phyloP scores from a whole-genome alignment of 2,797 vertebrate species.

The Chelon labrosus region DNA sequence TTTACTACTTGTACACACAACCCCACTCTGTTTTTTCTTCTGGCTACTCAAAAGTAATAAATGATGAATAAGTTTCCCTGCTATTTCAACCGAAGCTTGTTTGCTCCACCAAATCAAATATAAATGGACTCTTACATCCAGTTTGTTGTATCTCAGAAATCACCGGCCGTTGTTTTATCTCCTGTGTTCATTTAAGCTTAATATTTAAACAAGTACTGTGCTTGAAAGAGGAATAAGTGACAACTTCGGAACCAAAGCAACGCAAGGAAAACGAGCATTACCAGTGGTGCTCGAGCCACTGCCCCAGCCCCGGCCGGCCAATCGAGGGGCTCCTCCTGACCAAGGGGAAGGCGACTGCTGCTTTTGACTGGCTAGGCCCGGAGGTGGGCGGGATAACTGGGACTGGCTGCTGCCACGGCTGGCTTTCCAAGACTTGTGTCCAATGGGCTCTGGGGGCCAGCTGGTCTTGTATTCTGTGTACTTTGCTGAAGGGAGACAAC shows the following conservation, averaged over 20 bases:
- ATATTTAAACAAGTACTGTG: constrained; percentile 24
- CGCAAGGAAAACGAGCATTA: constrained; percentile 69
- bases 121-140: constrained; percentile 15
- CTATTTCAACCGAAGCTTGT: constrained; percentile 1
- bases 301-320: constrained; percentile 91
- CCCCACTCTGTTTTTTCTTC: constrained; percentile 56
- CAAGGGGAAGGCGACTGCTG: constrained; percentile 92
- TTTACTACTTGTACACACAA: constrained; percentile 56
- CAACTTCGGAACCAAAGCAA: constrained; percentile 8
- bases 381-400: constrained; percentile 95
- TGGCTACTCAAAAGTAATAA: constrained; percentile 33
- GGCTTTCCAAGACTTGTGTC: constrained; percentile 99
- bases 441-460: constrained; percentile 98
- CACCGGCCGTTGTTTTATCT: constrained; percentile 11
- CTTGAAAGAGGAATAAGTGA: not conserved
- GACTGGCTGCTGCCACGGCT: constrained; percentile 91
- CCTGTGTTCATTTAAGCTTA: constrained; percentile 19
- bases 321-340: constrained; percentile 92
- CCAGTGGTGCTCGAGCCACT: constrained; percentile 87
- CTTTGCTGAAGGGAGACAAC: constrained; percentile 86
- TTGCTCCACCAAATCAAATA: constrained; percentile 42
- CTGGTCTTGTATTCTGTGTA: constrained; percentile 97
- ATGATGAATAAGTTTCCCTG: constrained; percentile 39
- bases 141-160: no score
- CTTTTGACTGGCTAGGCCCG: constrained; percentile 94